phyloP scores from a whole-genome alignment of 2,113 vertebrate species.

The Nanorana parkeri region DNA sequence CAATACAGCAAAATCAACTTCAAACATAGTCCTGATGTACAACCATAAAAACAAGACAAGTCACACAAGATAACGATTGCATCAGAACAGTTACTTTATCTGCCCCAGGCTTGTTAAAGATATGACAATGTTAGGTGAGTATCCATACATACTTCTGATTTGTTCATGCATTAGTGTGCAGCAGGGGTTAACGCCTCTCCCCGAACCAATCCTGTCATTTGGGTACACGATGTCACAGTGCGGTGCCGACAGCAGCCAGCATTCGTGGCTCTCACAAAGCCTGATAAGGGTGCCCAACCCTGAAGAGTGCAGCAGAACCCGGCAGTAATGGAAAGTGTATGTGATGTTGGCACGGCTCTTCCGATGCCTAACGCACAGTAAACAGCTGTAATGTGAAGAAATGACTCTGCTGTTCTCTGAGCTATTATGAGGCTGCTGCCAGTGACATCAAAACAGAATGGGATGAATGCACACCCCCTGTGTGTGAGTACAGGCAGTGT shows the following conservation, averaged over 20 bases:
- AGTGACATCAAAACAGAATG: not conserved
- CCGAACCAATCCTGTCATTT: not conserved
- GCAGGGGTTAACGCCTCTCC: not conserved
- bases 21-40: not conserved
- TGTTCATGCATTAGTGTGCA: not conserved
- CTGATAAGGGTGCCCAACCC: conserved; percentile 8
- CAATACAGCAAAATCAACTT: too few species aligned
- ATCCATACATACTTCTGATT: not conserved
- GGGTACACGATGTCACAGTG: not conserved
- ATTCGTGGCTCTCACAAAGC: not conserved
- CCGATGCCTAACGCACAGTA: not conserved
- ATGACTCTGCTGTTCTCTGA: conserved; percentile 8
- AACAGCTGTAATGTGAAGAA: conserved; percentile 18
- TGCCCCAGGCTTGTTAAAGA: too few species aligned
- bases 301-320: not conserved
- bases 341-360: not conserved
- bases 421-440: not conserved
- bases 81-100: not conserved
- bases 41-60: not conserved
- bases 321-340: not conserved
- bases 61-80: not conserved
- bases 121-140: not conserved
- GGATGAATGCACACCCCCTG: too few species aligned
- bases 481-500: too few species aligned
- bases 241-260: not conserved